A percentile compares a stretch with the other conserved stretches of the same genome.
Evolutionary conservation across 2,888 invertebrate genomes (phyloP).

Genomic region (Atherix ibis): DNA sequence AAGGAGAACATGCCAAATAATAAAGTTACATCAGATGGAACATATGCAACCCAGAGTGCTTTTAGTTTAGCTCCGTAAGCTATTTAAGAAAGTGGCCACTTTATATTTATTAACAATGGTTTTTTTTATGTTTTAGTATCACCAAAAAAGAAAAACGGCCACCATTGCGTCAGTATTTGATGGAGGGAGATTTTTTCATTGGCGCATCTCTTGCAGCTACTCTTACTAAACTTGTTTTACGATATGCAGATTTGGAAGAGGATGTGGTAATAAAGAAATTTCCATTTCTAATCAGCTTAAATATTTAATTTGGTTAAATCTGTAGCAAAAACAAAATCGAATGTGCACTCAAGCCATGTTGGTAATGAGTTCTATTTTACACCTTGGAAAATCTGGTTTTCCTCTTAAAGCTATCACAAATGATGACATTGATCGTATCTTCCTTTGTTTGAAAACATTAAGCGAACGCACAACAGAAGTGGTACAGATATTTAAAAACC

Average conservation of each 20-base stretch:
- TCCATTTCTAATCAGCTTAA: not conserved
- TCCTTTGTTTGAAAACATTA: constrained; percentile 61
- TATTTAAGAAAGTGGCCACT: constrained; percentile 2
- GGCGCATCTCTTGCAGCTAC: constrained; percentile 85
- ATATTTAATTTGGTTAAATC: not conserved
- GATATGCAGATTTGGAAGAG: constrained; percentile 38
- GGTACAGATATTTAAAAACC: constrained; percentile 51
- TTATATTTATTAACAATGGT: constrained; percentile 1
- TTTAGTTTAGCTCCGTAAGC: constrained; percentile 70
- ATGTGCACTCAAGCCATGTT: constrained; percentile 73
- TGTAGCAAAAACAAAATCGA: constrained; percentile 35
- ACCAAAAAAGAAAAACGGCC: constrained; percentile 56
- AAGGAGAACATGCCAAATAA: constrained; percentile 23
- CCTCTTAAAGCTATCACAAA: constrained; percentile 75
- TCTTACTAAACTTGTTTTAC: constrained; percentile 75
- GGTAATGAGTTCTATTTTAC: constrained; percentile 70
- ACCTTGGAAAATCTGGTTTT: constrained; percentile 64
- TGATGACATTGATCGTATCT: constrained; percentile 83
- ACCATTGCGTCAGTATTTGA: constrained; percentile 69
- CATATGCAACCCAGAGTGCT: constrained; percentile 96
- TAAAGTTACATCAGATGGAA: constrained; percentile 92
- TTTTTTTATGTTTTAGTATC: constrained; percentile 29
- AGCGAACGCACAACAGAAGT: constrained; percentile 51
- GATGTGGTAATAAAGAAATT: constrained; percentile 18
- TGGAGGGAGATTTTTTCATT: constrained; percentile 92